phyloP scores from a whole-genome alignment of 1,140 invertebrate species.

The Zaprionus camerounensis region DNA sequence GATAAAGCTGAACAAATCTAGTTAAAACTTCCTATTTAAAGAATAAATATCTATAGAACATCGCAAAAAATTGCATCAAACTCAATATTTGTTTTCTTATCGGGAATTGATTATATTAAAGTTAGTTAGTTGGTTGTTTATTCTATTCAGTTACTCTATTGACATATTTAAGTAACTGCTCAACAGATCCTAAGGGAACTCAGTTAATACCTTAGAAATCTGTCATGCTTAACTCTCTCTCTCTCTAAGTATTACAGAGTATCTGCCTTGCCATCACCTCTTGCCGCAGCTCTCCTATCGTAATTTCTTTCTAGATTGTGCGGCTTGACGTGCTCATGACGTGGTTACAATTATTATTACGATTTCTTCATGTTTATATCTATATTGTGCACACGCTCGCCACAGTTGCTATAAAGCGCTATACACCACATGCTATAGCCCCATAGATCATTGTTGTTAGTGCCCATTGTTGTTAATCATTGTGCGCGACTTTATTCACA shows the following conservation, averaged over 20 bases:
- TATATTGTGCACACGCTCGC: slow-evolving; percentile 10
- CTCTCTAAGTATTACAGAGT: background rate
- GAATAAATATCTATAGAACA: too few relatives aligned
- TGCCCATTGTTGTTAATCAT: slow-evolving; percentile 64
- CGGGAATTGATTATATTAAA: too few relatives aligned
- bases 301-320: background rate
- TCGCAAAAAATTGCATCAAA: too few relatives aligned
- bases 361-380: slow-evolving; percentile 49
- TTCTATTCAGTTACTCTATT: too few relatives aligned
- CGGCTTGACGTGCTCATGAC: slow-evolving; percentile 67
- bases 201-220: too few relatives aligned
- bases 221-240: too few relatives aligned
- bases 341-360: slow-evolving; percentile 76
- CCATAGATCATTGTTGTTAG: slow-evolving; percentile 57
- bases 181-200: too few relatives aligned
- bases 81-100: too few relatives aligned
- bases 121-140: too few relatives aligned
- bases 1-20: too few relatives aligned
- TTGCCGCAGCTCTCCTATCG: background rate
- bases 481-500: slow-evolving; percentile 75
- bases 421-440: background rate
- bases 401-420: background rate
- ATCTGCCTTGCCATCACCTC: background rate
- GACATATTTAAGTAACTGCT: too few relatives aligned
- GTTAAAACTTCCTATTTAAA: too few relatives aligned